Conservation (phyloP, 2,113 vertebrate species). For the Garra rufa region DNA sequence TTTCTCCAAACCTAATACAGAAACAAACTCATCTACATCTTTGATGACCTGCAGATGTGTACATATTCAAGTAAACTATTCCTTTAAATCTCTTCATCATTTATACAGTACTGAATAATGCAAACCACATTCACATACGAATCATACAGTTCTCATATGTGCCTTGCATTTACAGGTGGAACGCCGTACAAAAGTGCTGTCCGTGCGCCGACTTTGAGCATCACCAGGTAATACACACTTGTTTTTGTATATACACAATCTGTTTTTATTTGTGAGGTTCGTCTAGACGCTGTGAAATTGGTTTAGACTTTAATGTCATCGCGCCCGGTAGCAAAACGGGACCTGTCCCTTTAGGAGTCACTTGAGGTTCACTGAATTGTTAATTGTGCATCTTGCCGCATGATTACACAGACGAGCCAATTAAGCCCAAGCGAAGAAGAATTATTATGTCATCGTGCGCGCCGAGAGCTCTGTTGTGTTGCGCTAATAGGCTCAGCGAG, state of each 20-base stretch:
- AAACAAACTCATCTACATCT: too few species aligned
- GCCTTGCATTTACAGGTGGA: not conserved
- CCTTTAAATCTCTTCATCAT: conserved; percentile 15
- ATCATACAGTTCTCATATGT: not conserved
- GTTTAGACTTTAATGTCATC: conserved; percentile 46
- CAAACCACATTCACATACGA: conserved; percentile 18
- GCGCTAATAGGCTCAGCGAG: not conserved
- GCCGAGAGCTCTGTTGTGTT: conserved; percentile 48
- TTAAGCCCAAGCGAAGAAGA: conserved; percentile 46
- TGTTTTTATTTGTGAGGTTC: conserved; percentile 31
- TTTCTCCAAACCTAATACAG: not conserved
- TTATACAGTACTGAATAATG: conserved; percentile 3
- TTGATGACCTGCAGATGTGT: not conserved
- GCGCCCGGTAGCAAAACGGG: conserved; percentile 48
- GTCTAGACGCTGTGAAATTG: conserved; percentile 52
- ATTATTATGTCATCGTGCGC: conserved; percentile 43
- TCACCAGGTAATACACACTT: not conserved
- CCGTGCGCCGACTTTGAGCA: not conserved
- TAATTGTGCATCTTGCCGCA: conserved; percentile 41
- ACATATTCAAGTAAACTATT: not conserved
- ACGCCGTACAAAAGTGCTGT: not conserved
- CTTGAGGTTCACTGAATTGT: conserved; percentile 51
- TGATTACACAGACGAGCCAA: conserved; percentile 45
- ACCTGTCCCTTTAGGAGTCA: conserved; percentile 35
- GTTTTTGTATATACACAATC: conserved; percentile 37